phyloP scores from a whole-genome alignment of 1,140 invertebrate genomes.

The Adoxophyes honmai region DNA sequence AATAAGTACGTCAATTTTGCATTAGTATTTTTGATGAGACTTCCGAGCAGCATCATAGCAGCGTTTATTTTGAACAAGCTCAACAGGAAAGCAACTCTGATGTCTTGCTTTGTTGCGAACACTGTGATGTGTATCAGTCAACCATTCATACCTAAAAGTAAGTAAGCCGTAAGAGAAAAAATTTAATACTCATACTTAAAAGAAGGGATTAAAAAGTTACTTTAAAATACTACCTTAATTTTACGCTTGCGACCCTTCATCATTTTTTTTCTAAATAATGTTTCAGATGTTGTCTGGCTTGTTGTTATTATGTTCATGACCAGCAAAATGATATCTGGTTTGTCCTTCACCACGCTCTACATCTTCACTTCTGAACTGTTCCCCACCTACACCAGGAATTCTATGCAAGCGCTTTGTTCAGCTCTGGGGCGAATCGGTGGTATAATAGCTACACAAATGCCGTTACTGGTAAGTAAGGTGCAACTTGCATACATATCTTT shows the following conservation, averaged over 20 bases:
- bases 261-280: too few species aligned
- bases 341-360: slow-evolving; percentile 79
- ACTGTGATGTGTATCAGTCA: slow-evolving; percentile 42
- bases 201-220: too few species aligned
- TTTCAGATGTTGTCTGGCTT: slow-evolving; percentile 40
- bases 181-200: too few species aligned
- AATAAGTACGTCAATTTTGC: slow-evolving; percentile 83
- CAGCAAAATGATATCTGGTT: slow-evolving; percentile 80
- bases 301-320: slow-evolving; percentile 71
- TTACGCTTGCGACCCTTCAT: too few species aligned
- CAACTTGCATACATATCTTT: too few species aligned
- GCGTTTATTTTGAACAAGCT: slow-evolving; percentile 39
- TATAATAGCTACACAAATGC: slow-evolving; percentile 81
- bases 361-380: slow-evolving; percentile 84
- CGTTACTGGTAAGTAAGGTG: slow-evolving; percentile 69
- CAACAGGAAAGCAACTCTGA: slow-evolving; percentile 42
- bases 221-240: too few species aligned
- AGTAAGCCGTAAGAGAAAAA: slow-evolving; percentile 18
- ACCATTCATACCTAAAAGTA: slow-evolving; percentile 45
- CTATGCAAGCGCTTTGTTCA: slow-evolving; percentile 80
- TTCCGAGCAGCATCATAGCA: slow-evolving; percentile 82
- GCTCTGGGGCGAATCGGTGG: slow-evolving; percentile 82
- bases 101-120: slow-evolving; percentile 37
- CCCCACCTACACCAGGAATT: slow-evolving; percentile 82
- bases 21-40: slow-evolving; percentile 80